Base-by-base conservation (phyloP, 1,140 invertebrate genomes). In the Dendroctonus ponderosae region DNA sequence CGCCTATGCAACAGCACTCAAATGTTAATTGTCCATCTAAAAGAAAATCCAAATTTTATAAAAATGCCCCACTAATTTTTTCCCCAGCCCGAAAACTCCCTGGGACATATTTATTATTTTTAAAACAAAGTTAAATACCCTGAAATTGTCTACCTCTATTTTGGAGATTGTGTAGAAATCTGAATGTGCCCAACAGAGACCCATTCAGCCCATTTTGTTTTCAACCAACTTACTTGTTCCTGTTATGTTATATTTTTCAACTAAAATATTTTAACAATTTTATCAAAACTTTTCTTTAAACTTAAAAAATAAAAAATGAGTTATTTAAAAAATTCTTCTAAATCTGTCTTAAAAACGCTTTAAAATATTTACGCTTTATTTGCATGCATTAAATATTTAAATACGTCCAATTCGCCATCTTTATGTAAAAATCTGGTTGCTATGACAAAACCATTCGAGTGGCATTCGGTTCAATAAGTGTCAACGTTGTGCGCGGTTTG, bases 161-260 rank as follows among this genome's bases (percentile, higher is more conserved):
- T 65, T 57, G 62, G 53, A 65, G 62, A 56, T 65, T 65, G 62
- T 65, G 53, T 65, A 65, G 62, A 65, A 65, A 65, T 65, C 61
- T 39, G 41, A 65, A 65, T 65, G 44, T 41, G 38, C 11, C 57
- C 38, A 11, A 49, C 62, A 65, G 62, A 43, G 53, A 3, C 44
- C 53, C 43, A 65, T 43, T 62, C 53, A 46, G 43, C 43, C 43
- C 26, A 26, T 2, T 26, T 26, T 26, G 26, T 26, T 26, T 46
- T n/a, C 11, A 51, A 51, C 7, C 8, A 51, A 6, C 15, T 51
- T 11, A 51, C 8, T 12, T 12, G 7, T 51, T 5, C 5, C 2
- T 15, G 50, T 51, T 0, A 14, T 15, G 8, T 51, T 51, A 12
- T 15, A 8, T 8, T n/a, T 51, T 51, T 51, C 26, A 15, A 4